Percentiles rank a stretch among this genome's conserved stretches.
These are phyloP conservation scores for Moxostoma hubbsi DNA, from an alignment of 2,797 vertebrate genomes.

Conservation along the genomic window DNA sequence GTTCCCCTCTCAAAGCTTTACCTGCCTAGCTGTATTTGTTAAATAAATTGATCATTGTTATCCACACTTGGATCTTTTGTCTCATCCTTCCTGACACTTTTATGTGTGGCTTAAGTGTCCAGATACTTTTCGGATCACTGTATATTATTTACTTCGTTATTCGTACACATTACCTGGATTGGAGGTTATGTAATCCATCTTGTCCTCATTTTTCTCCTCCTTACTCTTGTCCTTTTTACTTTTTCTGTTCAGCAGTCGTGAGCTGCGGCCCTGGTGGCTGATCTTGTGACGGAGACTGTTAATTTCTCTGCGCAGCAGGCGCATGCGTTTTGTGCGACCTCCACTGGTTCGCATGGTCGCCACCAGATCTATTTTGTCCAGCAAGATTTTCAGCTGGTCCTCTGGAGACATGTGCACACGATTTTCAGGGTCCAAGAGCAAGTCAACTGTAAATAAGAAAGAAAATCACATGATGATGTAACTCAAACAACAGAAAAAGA, in stretches of 20 bases:
- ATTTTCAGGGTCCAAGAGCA: slow-evolving; percentile 89
- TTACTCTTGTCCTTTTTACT: slow-evolving; percentile 62
- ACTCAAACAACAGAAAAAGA: background rate
- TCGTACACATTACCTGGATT: slow-evolving; percentile 34
- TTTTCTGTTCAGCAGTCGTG: slow-evolving; percentile 73
- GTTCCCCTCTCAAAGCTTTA: too few species aligned
- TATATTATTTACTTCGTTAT: background rate
- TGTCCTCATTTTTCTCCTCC: slow-evolving; percentile 62
- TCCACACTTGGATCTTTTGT: too few species aligned
- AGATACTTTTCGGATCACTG: too few species aligned
- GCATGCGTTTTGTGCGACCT: slow-evolving; percentile 89
- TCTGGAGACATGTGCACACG: slow-evolving; percentile 89
- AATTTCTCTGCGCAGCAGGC: slow-evolving; percentile 91
- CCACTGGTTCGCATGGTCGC: slow-evolving; percentile 90
- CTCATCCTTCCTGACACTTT: too few species aligned
- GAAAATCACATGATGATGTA: background rate
- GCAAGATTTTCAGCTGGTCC: slow-evolving; percentile 90
- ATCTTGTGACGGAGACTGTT: slow-evolving; percentile 87
- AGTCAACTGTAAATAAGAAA: slow-evolving; percentile 83
- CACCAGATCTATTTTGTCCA: slow-evolving; percentile 94
- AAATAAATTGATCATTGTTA: too few species aligned
- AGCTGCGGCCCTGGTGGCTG: slow-evolving; percentile 81
- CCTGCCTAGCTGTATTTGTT: too few species aligned
- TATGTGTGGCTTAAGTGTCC: too few species aligned
- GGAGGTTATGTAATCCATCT: slow-evolving; percentile 26